Conservation (phyloP, 2,888 invertebrate genomes). For the Allophyes oxyacanthae region DNA sequence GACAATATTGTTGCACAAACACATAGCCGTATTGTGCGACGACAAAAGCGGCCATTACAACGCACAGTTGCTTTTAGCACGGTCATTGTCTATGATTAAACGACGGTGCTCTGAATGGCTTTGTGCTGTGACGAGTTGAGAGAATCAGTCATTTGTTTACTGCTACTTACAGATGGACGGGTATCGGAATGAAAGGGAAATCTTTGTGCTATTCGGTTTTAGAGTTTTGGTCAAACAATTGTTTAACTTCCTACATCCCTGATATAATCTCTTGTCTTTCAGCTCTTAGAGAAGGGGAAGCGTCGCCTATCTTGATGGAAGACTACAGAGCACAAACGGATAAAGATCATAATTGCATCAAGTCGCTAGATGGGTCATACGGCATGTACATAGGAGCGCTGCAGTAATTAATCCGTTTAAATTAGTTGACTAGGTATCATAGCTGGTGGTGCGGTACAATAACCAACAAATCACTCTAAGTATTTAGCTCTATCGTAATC, state of each 20-base stretch:
- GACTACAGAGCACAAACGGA: constrained; percentile 33
- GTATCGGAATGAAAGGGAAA: constrained; percentile 9
- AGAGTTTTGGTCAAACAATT: not conserved
- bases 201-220: not conserved
- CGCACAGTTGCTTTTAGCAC: constrained; percentile 49
- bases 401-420: constrained; percentile 34
- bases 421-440: constrained; percentile 18
- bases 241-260: not conserved
- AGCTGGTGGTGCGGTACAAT: constrained; percentile 1
- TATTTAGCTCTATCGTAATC: too few relatives aligned
- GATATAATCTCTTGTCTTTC: constrained; percentile 4
- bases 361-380: constrained; percentile 23
- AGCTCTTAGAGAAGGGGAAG: constrained; percentile 6
- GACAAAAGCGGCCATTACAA: constrained; percentile 50
- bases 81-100: constrained; percentile 57
- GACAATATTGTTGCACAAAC: constrained; percentile 51
- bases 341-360: constrained; percentile 45
- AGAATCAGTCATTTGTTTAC: constrained; percentile 39
- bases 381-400: constrained; percentile 14
- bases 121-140: constrained; percentile 40
- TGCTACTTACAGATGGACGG: constrained; percentile 5
- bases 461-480: constrained; percentile 16
- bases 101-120: constrained; percentile 42
- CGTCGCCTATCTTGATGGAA: constrained; percentile 12
- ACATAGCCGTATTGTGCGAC: constrained; percentile 41